These are phyloP conservation scores for Scolopax rusticola DNA, from an alignment of 2,797 vertebrate species.

Conservation along the genomic window DNA sequence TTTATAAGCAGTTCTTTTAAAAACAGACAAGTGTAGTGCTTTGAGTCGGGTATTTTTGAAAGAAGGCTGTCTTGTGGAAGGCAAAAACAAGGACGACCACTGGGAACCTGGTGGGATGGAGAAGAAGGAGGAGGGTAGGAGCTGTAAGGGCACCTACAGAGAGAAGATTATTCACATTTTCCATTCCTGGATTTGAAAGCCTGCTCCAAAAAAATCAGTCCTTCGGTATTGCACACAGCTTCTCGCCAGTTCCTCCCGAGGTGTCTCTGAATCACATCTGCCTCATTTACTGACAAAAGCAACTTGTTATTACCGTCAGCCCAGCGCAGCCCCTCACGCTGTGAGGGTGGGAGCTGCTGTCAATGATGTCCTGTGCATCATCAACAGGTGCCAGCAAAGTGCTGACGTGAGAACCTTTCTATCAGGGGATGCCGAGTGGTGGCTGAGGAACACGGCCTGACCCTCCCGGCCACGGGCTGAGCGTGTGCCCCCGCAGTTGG, in stretches of 20 bases:
- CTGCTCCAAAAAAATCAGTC: background rate
- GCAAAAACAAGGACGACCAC: background rate
- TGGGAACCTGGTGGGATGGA: background rate
- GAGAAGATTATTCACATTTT: conserved; percentile 25
- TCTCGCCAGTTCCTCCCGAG: conserved; percentile 17
- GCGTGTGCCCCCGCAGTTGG: background rate
- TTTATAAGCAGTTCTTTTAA: background rate
- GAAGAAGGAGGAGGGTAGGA: conserved; percentile 1
- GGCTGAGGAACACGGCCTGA: background rate
- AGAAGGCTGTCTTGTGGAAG: background rate
- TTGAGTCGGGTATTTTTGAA: background rate
- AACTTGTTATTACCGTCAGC: conserved; percentile 18
- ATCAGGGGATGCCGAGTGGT: background rate
- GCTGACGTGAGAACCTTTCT: background rate
- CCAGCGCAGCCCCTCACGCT: background rate
- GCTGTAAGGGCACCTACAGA: conserved; percentile 1
- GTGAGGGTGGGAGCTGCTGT: conserved; percentile 25
- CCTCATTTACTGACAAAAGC: conserved; percentile 48
- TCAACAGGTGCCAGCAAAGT: background rate
- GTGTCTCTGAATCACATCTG: conserved; percentile 66
- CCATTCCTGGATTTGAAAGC: conserved; percentile 27
- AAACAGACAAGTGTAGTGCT: background rate
- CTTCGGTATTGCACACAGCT: background rate
- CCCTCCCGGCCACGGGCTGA: background rate
- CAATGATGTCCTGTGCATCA: background rate